Conservation (phyloP, 2,797 vertebrate species). For the Cossypha niveicapilla region DNA sequence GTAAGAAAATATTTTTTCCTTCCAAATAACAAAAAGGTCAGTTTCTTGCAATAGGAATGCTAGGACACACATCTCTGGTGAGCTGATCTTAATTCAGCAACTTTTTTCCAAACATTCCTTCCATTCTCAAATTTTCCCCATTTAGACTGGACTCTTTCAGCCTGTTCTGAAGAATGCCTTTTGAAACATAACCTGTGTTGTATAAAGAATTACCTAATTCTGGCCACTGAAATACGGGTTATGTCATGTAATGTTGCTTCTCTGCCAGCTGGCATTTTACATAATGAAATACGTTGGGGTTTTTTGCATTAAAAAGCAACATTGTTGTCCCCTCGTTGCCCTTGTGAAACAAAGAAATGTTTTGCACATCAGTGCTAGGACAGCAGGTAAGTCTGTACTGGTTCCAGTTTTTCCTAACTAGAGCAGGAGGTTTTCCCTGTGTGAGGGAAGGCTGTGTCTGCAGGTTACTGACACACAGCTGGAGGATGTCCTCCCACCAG, state of each 20-base stretch:
- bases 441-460: fast-evolving
- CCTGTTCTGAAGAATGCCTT: not conserved
- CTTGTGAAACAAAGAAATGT: not conserved
- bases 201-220: not conserved
- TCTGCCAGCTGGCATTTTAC: not conserved
- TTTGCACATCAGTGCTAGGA: not conserved
- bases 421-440: not conserved
- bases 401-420: not conserved
- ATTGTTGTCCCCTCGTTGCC: not conserved
- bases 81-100: not conserved
- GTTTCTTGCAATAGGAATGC: not conserved
- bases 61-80: not conserved
- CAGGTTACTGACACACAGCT: not conserved
- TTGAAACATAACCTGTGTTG: not conserved
- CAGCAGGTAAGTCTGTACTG: not conserved
- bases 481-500: not conserved
- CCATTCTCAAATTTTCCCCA: not conserved
- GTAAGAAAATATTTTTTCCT: not conserved
- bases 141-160: not conserved
- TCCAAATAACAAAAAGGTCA: fast-evolving
- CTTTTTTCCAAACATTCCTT: not conserved
- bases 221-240: not conserved
- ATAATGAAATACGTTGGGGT: not conserved
- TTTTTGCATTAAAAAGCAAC: not conserved
- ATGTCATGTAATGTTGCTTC: not conserved